Evolutionary conservation across 2,797 vertebrate species (phyloP), one percentile per base, ranked within the genome.

Genomic region (Gobionotothen gibberifrons): DNA sequence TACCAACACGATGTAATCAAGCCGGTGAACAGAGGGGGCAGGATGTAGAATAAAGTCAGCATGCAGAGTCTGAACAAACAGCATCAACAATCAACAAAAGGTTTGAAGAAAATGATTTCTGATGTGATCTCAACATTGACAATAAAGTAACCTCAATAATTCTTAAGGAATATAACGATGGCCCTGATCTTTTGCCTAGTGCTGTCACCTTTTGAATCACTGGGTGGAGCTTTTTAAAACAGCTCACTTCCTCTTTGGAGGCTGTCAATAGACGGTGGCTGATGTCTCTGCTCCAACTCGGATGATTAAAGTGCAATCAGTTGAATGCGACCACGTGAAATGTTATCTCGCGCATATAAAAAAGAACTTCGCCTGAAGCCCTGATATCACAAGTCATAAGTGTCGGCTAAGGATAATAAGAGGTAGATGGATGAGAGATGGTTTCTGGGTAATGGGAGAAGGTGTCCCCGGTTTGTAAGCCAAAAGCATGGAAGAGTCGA

Each of bases 401-500:
- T 13, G 39, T 13, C 15, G 36, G 58, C 11, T 3, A 21, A n/a
- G 10, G 32, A 61, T 26, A 63, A 55, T 11, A 21, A 29, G 29
- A 64, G 57, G 29, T 44, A 54, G 19, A 47, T 58, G 55, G 5
- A 59, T 52, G 76, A 52, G 47, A 29, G 32, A 65, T 57, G 60
- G 46, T 48, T 75, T 58, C 46, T 51, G 48, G 57, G 69, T 69
- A 77, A 78, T 70, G 61, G 57, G 43, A 52, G 26, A 16, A 36
- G 70, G 54, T 29, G 75, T 69, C 66, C 63, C 64, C 79, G 51
- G 76, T 77, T 72, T 74, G 74, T 64, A 64, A 60, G 65, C 54
- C 65, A 83, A 53, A 19, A 48, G 73, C 75, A 74, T 61, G 68
- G 58, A 79, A 63, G 46, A 13, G 65, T 85, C 73, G 67, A 75